Evolutionary conservation across 2,888 invertebrate genomes (phyloP).

Genomic region (Tetheella fluctuosa): DNA sequence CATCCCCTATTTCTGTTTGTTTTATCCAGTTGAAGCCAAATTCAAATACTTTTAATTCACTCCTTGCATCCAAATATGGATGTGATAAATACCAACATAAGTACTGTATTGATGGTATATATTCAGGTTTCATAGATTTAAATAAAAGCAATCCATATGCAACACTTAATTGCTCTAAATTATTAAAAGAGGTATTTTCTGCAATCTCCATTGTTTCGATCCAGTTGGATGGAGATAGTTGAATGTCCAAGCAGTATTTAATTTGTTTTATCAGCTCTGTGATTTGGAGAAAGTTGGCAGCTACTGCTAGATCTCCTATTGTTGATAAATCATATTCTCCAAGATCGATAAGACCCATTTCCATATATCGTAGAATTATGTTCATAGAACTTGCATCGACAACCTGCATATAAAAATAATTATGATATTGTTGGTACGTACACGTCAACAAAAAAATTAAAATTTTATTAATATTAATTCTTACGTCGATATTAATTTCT

Average conservation of each 20-base stretch:
- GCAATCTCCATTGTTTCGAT: constrained; percentile 64
- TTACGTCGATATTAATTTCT: constrained; percentile 69
- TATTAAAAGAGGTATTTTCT: constrained; percentile 53
- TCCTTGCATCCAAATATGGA: constrained; percentile 57
- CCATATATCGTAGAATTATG: constrained; percentile 66
- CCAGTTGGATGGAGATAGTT: constrained; percentile 60
- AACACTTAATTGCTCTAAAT: constrained; percentile 55
- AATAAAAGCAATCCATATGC: constrained; percentile 65
- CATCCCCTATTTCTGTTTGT: constrained; percentile 52
- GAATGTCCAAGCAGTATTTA: constrained; percentile 58
- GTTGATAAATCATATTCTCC: constrained; percentile 51
- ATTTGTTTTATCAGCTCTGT: constrained; percentile 71
- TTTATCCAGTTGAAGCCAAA: constrained; percentile 71
- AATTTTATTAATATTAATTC: no score
- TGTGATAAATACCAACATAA: constrained; percentile 76
- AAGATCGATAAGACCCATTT: constrained; percentile 65
- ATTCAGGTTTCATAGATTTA: constrained; percentile 58
- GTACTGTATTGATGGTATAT: constrained; percentile 56
- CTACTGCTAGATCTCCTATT: constrained; percentile 59
- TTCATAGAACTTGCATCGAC: constrained; percentile 67
- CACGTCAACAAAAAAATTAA: no score
- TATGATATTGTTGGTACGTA: no score
- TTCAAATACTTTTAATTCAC: constrained; percentile 65
- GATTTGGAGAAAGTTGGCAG: constrained; percentile 72
- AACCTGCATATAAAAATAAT: constrained; percentile 52